Evolutionary conservation across 1,140 invertebrate genomes (phyloP).

Genomic region (Drosophila lowei): DNA sequence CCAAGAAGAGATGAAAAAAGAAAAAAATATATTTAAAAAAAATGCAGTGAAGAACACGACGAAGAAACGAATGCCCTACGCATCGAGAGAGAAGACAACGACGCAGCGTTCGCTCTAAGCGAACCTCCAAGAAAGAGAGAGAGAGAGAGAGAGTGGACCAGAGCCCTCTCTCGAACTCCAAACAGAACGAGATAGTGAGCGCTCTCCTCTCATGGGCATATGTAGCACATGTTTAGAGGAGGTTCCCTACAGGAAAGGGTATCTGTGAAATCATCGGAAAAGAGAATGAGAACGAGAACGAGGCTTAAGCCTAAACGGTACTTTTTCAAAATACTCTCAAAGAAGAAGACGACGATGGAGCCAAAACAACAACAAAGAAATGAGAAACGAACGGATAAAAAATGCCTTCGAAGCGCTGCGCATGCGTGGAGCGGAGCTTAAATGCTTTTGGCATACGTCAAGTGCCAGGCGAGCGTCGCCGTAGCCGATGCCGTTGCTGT

Average conservation of each 20-base stretch:
- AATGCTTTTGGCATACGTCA: conserved; percentile 72
- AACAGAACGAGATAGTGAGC: no score
- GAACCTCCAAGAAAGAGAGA: no score
- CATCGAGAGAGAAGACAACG: no score
- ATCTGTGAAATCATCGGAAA: background rate
- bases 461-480: conserved; percentile 44
- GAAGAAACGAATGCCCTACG: no score
- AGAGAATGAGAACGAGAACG: background rate
- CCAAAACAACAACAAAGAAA: conserved; percentile 1
- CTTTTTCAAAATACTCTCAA: conserved; percentile 25
- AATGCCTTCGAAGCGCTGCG: conserved; percentile 44
- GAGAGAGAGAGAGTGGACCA: no score
- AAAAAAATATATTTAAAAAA: background rate
- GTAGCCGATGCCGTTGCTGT: background rate
- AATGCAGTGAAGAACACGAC: background rate
- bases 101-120: no score
- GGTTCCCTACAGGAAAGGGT: background rate
- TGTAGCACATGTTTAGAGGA: no score
- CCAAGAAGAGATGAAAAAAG: background rate
- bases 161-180: no score
- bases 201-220: no score
- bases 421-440: conserved; percentile 67
- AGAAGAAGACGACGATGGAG: no score
- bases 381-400: conserved; percentile 11
- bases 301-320: conserved; percentile 42